Evolutionary conservation across 2,797 vertebrate species (phyloP).

Genomic region (Myotis daubentonii): DNA sequence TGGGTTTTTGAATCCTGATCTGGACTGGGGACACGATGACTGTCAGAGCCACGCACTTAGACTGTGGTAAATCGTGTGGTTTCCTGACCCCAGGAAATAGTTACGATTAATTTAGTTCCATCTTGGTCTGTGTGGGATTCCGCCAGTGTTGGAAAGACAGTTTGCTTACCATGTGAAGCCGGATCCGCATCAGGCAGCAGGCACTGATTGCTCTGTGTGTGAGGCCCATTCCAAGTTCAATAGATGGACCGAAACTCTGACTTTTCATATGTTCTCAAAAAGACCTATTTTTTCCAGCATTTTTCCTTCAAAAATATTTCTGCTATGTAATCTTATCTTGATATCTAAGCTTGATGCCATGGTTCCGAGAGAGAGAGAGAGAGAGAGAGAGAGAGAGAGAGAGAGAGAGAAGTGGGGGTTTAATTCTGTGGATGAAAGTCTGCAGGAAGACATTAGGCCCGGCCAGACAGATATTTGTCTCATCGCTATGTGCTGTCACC

Average conservation of each 20-base stretch:
- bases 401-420: not conserved
- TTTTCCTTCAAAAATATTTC: conserved; percentile 14
- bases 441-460: not conserved
- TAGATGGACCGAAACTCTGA: not conserved
- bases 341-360: not conserved
- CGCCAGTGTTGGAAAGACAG: not conserved
- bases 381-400: not conserved
- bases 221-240: not conserved
- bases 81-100: conserved; percentile 40
- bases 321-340: not conserved
- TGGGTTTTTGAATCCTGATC: not conserved
- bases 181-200: not conserved
- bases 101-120: not conserved
- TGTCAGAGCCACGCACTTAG: not conserved
- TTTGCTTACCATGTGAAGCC: not conserved
- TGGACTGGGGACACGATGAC: not conserved
- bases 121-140: conserved; percentile 4
- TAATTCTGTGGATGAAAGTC: not conserved
- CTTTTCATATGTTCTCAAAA: not conserved
- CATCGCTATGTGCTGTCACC: not conserved
- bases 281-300: not conserved
- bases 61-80: not conserved
- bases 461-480: not conserved
- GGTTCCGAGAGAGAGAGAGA: not conserved
- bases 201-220: not conserved